These are phyloP conservation scores for Callimorpha dominula DNA, from an alignment of 2,888 invertebrate genomes.

Conservation along the genomic window DNA sequence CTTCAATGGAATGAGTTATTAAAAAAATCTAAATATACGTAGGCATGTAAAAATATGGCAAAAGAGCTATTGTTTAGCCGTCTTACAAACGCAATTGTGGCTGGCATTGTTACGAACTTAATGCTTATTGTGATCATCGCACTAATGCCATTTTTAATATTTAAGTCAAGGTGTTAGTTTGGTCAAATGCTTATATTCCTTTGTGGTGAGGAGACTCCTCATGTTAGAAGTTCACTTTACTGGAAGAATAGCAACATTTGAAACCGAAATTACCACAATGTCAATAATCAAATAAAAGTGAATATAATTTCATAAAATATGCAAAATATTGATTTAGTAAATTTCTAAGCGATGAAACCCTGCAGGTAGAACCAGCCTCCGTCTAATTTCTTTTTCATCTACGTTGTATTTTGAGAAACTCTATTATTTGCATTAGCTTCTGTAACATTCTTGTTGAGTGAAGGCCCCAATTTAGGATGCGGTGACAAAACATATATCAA, in stretches of 20 bases:
- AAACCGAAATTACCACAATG: neutral
- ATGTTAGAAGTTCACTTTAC: neutral
- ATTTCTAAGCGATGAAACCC: neutral
- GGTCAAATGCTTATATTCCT: slow-evolving; percentile 5
- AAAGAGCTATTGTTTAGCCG: slow-evolving; percentile 55
- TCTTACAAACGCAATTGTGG: slow-evolving; percentile 39
- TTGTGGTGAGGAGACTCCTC: neutral
- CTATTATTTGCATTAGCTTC: neutral
- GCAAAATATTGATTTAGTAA: neutral
- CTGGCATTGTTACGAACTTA: slow-evolving; percentile 18
- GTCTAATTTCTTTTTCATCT: slow-evolving; percentile 2
- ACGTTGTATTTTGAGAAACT: neutral
- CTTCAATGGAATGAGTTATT: slow-evolving; percentile 79
- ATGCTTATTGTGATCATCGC: slow-evolving; percentile 20
- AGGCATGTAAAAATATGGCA: slow-evolving; percentile 79
- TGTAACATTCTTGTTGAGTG: neutral
- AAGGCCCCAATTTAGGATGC: neutral
- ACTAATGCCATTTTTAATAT: slow-evolving; percentile 18
- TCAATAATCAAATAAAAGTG: neutral
- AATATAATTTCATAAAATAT: neutral
- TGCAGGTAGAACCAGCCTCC: neutral
- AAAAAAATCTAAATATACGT: slow-evolving; percentile 67
- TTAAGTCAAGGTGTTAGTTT: slow-evolving; percentile 12
- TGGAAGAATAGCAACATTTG: neutral
- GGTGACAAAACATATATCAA: neutral